Base-by-base conservation (phyloP, 2,888 invertebrate species). In the Nemotelus pantherinus region DNA sequence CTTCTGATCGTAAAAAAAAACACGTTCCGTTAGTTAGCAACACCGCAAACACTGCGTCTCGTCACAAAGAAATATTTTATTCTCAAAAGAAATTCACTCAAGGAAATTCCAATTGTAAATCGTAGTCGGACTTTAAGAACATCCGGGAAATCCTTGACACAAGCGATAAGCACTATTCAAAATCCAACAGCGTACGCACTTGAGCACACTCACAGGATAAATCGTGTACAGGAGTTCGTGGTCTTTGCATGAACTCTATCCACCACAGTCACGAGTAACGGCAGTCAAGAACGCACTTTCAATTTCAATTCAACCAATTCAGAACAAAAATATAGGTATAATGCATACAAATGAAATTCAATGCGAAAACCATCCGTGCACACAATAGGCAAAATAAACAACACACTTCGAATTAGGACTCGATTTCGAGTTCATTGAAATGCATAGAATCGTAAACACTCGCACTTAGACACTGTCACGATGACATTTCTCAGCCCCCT, bases 231-330 rank as follows among this genome's bases (percentile, higher is more conserved):
- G 74, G 39, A 74, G 60, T 74, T 50, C 48, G 63, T 41, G 48
- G 63, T 39, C 50, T 53, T 68, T 48, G 68, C 68, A 50, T 7
- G 9, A 53, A 70, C 43, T 39, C 25, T 63, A 39, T 25, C 57
- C 25, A 47, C n/a, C n/a, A 67, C 50, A 67, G 67, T 67, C 48
- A 67, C 67, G 41, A 67, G 47, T 25, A 50, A 10, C 3, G n/a
- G 10, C 55, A 70, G 60, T 72, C 72, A 63, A 74, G 74, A 47
- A 74, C 74, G 63, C 74, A 60, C 74, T 72, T 72, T 72, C 60
- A 58, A 72, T 53, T 72, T 60, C 7, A 39, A 58, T 44, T 74
- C 63, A 7, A 53, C 41, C 6, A 57, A 57, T 57, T 7, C 70
- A 55, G 43, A 43, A 64, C 6, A 25, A 25, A 25, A 25, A 25